A percentile compares a stretch with the other conserved stretches of the same genome.
Conservation (phyloP, 1,140 invertebrate species). For the Mya arenaria region DNA sequence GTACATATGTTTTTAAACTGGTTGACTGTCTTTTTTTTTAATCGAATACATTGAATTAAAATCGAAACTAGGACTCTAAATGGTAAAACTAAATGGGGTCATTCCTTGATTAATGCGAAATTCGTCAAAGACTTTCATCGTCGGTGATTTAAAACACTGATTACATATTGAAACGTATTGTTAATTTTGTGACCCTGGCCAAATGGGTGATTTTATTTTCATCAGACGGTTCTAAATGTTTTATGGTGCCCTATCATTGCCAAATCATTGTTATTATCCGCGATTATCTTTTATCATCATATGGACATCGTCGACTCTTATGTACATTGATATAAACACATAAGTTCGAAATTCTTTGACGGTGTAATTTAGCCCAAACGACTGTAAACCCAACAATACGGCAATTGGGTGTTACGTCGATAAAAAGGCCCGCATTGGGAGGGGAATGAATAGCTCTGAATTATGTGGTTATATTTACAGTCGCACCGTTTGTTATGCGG, state of each 20-base stretch:
- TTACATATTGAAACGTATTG: constrained; percentile 49
- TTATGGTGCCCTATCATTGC: constrained; percentile 53
- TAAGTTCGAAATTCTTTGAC: constrained; percentile 54
- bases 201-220: constrained; percentile 35
- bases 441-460: constrained; percentile 33
- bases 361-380: constrained; percentile 43
- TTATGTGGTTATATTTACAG: not conserved
- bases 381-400: constrained; percentile 50
- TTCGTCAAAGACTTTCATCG: too few relatives aligned
- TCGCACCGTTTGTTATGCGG: constrained; percentile 28
- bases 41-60: too few relatives aligned
- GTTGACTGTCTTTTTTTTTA: too few relatives aligned
- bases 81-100: too few relatives aligned
- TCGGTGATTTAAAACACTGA: constrained; percentile 25
- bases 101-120: too few relatives aligned
- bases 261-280: constrained; percentile 56
- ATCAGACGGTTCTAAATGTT: constrained; percentile 30
- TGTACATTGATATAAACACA: constrained; percentile 49
- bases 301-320: constrained; percentile 14
- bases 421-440: constrained; percentile 51
- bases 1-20: too few relatives aligned
- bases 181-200: constrained; percentile 26
- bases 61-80: too few relatives aligned
- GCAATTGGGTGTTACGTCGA: constrained; percentile 53
- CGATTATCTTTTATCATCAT: constrained; percentile 40